Evolutionary conservation across 2,888 invertebrate species (phyloP).

Genomic region (Aelia acuminata): DNA sequence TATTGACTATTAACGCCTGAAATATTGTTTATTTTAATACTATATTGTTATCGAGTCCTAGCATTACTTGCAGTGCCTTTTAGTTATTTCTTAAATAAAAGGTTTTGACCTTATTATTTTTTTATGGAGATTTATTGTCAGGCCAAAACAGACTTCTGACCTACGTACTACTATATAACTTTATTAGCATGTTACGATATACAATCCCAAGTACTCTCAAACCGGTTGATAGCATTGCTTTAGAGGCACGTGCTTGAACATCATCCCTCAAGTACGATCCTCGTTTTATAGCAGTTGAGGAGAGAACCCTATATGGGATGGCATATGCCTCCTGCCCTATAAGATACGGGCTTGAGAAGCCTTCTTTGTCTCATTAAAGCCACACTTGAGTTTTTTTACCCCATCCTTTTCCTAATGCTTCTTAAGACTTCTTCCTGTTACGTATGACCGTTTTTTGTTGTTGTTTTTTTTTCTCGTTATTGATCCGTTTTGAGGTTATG

Average conservation of each 20-base stretch:
- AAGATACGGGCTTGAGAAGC: slow-evolving; percentile 6
- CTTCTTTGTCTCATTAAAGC: slow-evolving; percentile 1
- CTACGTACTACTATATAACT: no score
- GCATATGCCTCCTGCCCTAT: background rate
- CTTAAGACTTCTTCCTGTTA: slow-evolving; percentile 14
- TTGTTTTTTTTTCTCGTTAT: background rate
- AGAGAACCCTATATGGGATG: background rate
- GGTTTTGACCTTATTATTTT: no score
- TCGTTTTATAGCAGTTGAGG: background rate
- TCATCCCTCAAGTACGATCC: background rate
- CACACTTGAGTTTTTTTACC: background rate
- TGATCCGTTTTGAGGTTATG: background rate
- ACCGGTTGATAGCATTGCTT: background rate
- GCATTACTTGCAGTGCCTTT: no score
- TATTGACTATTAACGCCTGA: no score
- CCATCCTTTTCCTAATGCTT: background rate
- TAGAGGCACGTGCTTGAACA: background rate
- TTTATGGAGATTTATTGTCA: no score
- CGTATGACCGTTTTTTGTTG: background rate
- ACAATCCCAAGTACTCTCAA: background rate
- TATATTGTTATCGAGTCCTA: no score
- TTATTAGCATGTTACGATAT: no score
- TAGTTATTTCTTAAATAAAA: no score
- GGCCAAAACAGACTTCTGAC: no score
- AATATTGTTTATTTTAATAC: no score